Conservation (phyloP, 2,113 vertebrate genomes). For the Vireo altiloquus region DNA sequence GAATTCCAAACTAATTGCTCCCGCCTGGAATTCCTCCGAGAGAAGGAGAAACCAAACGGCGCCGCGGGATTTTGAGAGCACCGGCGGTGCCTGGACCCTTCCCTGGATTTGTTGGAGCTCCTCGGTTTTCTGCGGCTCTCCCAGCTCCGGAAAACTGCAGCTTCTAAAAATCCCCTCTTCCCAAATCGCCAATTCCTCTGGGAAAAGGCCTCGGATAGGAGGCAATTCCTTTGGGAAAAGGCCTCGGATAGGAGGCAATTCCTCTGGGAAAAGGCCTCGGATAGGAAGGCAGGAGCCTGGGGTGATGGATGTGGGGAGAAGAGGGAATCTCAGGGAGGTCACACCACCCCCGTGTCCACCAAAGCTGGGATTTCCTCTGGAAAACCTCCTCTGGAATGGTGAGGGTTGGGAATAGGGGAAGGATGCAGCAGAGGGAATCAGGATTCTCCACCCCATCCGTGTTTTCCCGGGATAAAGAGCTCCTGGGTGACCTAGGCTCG, state of each 20-base stretch:
- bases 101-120: background rate
- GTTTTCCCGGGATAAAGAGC: background rate
- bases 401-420: background rate
- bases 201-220: conserved; percentile 6
- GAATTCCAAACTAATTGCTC: background rate
- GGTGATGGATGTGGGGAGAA: background rate
- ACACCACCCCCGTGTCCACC: background rate
- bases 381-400: background rate
- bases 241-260: background rate
- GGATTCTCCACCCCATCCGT: background rate
- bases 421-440: background rate
- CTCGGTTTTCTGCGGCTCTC: background rate
- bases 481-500: background rate
- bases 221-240: background rate
- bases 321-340: background rate
- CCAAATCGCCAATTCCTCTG: background rate
- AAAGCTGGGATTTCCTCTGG: background rate
- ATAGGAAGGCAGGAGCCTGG: background rate
- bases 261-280: conserved; percentile 13
- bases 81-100: fast-evolving
- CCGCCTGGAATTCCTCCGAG: background rate
- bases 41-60: background rate
- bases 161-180: background rate
- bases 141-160: background rate
- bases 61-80: background rate